These are phyloP conservation scores for Orchesellides sinensis DNA, from an alignment of 2,888 invertebrate genomes.

Conservation along the genomic window DNA sequence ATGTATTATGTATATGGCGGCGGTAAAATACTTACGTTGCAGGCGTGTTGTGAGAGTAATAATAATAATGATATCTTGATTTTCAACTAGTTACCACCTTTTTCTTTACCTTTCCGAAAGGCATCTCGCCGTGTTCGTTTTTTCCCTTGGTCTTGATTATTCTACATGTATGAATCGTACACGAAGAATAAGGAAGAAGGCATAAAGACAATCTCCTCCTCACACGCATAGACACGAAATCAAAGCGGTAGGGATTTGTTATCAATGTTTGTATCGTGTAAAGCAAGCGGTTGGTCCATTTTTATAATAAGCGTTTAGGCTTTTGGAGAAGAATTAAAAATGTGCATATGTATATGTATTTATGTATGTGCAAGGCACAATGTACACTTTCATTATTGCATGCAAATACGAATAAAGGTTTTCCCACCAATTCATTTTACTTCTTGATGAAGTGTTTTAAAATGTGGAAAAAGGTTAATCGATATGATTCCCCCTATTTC, in stretches of 20 bases:
- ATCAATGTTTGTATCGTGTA: background rate
- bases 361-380: too few relatives aligned
- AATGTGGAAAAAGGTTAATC: too few relatives aligned
- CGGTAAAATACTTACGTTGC: slow-evolving; percentile 32
- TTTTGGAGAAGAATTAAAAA: too few relatives aligned
- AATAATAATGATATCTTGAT: slow-evolving; percentile 65
- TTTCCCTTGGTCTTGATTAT: background rate
- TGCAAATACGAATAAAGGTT: background rate
- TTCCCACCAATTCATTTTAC: too few relatives aligned
- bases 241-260: background rate
- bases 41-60: slow-evolving; percentile 61
- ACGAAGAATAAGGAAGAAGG: background rate
- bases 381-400: too few relatives aligned
- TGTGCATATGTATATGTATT: too few relatives aligned
- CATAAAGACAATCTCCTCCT: background rate
- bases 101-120: slow-evolving; percentile 21
- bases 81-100: slow-evolving; percentile 49
- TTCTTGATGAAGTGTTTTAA: too few relatives aligned
- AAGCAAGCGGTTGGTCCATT: background rate
- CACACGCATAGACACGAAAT: background rate
- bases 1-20: too few relatives aligned
- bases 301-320: too few relatives aligned
- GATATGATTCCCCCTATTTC: background rate
- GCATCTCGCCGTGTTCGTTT: background rate
- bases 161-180: background rate